Evolutionary conservation across 2,888 invertebrate genomes (phyloP).

Genomic region (Pachliopta kotzebuea): DNA sequence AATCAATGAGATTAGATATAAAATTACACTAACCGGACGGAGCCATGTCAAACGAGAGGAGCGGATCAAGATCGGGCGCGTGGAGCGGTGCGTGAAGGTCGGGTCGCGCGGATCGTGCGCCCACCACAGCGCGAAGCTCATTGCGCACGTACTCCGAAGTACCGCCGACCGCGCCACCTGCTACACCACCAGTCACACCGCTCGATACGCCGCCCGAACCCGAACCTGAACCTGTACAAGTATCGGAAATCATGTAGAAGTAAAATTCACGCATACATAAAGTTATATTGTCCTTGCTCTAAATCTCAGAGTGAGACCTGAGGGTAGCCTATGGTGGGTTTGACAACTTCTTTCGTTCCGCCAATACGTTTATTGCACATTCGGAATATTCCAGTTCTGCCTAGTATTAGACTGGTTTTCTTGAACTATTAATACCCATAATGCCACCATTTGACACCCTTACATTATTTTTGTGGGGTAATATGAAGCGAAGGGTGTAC

Average conservation of each 20-base stretch:
- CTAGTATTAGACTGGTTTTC: too few relatives aligned
- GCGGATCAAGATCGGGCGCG: slow-evolving; percentile 84
- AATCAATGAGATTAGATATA: not conserved
- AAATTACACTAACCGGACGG: slow-evolving; percentile 75
- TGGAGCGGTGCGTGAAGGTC: slow-evolving; percentile 73
- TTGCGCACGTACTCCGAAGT: slow-evolving; percentile 95
- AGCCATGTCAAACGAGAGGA: slow-evolving; percentile 86
- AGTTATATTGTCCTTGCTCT: too few relatives aligned
- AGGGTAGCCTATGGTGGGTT: too few relatives aligned
- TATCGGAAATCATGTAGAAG: not conserved
- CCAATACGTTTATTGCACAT: too few relatives aligned
- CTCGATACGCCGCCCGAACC: slow-evolving; percentile 29
- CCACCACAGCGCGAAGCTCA: slow-evolving; percentile 93
- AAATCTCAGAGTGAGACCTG: too few relatives aligned
- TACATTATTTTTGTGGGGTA: too few relatives aligned
- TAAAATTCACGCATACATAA: not conserved
- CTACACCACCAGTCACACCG: slow-evolving; percentile 47
- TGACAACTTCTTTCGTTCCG: too few relatives aligned
- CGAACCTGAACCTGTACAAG: slow-evolving; percentile 20
- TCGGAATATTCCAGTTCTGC: too few relatives aligned
- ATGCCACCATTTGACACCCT: too few relatives aligned
- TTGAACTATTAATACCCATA: too few relatives aligned
- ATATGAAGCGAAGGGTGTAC: too few relatives aligned
- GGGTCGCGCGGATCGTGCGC: slow-evolving; percentile 85
- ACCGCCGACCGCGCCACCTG: slow-evolving; percentile 71